Evolutionary conservation across 1,140 invertebrate genomes (phyloP).

Genomic region (Drosophila murphyi): DNA sequence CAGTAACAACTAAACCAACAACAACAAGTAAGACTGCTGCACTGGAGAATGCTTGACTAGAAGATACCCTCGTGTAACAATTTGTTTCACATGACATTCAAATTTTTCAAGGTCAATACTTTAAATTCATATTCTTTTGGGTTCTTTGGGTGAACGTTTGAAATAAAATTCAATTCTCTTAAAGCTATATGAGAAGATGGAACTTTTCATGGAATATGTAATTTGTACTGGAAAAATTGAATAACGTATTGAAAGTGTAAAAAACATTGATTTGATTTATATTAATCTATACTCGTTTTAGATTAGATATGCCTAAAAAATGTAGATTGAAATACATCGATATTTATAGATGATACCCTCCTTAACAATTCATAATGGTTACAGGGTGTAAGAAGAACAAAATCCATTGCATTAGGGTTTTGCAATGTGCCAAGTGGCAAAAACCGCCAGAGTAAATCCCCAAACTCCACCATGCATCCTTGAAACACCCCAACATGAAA

Average conservation of each 20-base stretch:
- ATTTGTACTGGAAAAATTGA: too few relatives aligned
- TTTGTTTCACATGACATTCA: neutral
- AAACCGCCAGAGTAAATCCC: constrained; percentile 1
- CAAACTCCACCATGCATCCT: neutral
- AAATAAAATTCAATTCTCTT: too few relatives aligned
- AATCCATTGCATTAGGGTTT: constrained; percentile 29
- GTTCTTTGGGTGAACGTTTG: too few relatives aligned
- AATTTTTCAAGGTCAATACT: too few relatives aligned
- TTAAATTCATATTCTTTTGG: too few relatives aligned
- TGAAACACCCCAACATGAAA: constrained; percentile 6
- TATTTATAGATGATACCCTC: neutral
- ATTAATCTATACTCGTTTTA: too few relatives aligned
- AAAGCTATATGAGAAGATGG: too few relatives aligned
- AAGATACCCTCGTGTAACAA: neutral
- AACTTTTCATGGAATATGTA: too few relatives aligned
- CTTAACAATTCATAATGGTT: neutral
- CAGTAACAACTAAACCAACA: constrained; percentile 7
- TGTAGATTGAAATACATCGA: too few relatives aligned
- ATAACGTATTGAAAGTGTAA: too few relatives aligned
- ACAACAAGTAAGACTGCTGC: neutral
- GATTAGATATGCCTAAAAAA: too few relatives aligned
- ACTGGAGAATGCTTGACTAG: neutral
- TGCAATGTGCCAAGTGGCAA: constrained; percentile 28
- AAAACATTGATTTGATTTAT: too few relatives aligned
- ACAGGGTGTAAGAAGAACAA: constrained; percentile 16